Percentiles rank a stretch among this genome's conserved stretches.
phyloP scores from a whole-genome alignment of 2,113 vertebrate species.

The Galeopterus variegatus region DNA sequence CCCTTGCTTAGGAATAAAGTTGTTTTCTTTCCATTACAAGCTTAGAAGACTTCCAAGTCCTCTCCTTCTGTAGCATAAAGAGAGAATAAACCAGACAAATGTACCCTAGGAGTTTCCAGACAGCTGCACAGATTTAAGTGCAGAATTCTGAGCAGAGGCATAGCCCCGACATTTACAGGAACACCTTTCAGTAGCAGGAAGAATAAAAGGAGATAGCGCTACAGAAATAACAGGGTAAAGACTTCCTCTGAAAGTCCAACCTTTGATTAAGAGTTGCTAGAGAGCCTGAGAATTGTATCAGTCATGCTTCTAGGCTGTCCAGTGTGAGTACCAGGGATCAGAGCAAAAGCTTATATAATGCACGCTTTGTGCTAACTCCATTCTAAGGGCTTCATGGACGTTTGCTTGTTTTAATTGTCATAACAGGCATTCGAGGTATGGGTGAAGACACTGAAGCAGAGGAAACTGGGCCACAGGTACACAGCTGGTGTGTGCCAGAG shows the following conservation, averaged over 20 bases:
- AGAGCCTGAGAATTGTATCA: neutral
- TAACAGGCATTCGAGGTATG: too few relatives aligned
- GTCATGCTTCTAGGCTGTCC: neutral
- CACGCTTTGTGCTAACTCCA: neutral
- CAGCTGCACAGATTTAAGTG: neutral
- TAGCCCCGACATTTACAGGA: neutral
- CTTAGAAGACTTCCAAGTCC: slow-evolving; percentile 25
- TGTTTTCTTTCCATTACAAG: slow-evolving; percentile 3
- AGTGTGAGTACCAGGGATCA: neutral
- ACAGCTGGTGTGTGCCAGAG: neutral
- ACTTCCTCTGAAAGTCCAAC: neutral
- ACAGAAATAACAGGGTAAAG: neutral
- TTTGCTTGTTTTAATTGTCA: neutral
- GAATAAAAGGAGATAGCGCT: neutral
- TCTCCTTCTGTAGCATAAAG: neutral
- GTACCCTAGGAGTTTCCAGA: slow-evolving; percentile 39
- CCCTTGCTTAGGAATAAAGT: slow-evolving; percentile 39
- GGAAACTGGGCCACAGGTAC: neutral
- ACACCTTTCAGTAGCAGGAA: neutral
- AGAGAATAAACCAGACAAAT: slow-evolving; percentile 31
- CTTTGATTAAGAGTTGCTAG: neutral
- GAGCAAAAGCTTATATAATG: neutral
- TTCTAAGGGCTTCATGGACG: neutral
- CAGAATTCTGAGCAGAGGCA: slow-evolving; percentile 44
- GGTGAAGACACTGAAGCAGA: neutral